Conservation (phyloP, 2,797 vertebrate species). For the Sebastolobus alascanus region DNA sequence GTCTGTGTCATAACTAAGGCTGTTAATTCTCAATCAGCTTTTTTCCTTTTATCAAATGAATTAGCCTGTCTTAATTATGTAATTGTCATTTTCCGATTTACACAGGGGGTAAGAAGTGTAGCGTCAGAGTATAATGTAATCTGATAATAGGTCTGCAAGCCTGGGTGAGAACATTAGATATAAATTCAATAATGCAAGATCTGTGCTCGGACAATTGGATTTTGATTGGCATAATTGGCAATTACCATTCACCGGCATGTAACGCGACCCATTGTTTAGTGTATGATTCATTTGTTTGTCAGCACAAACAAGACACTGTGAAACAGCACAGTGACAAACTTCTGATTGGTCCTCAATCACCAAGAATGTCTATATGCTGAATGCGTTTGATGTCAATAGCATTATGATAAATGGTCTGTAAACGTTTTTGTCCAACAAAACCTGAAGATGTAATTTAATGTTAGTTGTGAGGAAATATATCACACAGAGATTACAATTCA, state of each 20-base stretch:
- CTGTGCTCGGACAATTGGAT: conserved; percentile 75
- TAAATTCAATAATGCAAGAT: conserved; percentile 75
- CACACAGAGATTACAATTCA: background rate
- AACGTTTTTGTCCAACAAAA: background rate
- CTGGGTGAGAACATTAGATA: conserved; percentile 71
- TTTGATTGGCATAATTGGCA: conserved; percentile 81
- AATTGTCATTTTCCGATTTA: conserved; percentile 61
- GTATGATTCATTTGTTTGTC: conserved; percentile 63
- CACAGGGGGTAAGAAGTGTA: conserved; percentile 44
- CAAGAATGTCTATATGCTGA: conserved; percentile 23
- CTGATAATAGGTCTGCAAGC: conserved; percentile 60
- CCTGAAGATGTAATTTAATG: background rate
- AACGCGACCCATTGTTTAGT: conserved; percentile 58
- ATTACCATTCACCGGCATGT: conserved; percentile 76
- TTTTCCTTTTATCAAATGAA: conserved; percentile 60
- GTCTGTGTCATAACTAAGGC: conserved; percentile 27
- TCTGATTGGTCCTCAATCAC: conserved; percentile 44
- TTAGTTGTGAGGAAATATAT: background rate
- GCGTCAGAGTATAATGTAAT: conserved; percentile 61
- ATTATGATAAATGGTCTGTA: background rate
- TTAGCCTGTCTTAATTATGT: conserved; percentile 62
- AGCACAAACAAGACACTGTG: conserved; percentile 56
- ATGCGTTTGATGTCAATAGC: conserved; percentile 53
- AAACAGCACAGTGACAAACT: conserved; percentile 48
- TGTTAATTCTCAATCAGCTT: conserved; percentile 46